A percentile compares a stretch with the other conserved stretches of the same genome.
Evolutionary conservation across 1,140 invertebrate genomes (phyloP).

Genomic region (Hestina assimilis): DNA sequence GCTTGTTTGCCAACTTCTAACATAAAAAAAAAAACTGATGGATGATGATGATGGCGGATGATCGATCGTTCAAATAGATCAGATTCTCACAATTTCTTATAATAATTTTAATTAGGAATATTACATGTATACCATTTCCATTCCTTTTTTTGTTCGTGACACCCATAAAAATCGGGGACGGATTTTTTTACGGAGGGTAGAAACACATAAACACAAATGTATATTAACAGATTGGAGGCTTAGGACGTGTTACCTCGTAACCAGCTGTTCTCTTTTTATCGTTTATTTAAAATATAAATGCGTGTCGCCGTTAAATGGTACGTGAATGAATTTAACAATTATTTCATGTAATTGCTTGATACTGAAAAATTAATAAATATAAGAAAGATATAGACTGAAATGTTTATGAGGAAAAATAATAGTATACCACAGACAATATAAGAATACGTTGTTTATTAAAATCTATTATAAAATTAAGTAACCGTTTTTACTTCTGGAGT

Average conservation of each 20-base stretch:
- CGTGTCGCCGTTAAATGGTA: constrained; percentile 6
- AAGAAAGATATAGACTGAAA: neutral
- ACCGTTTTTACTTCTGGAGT: no score
- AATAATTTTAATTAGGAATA: no score
- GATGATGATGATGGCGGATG: no score
- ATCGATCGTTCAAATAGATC: no score
- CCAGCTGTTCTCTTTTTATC: constrained; percentile 8
- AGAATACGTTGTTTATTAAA: no score
- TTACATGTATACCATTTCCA: neutral
- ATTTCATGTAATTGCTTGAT: no score
- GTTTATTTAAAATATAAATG: neutral
- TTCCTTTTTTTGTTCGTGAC: neutral
- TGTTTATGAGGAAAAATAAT: neutral
- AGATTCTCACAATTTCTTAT: no score
- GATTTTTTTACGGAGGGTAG: constrained; percentile 24
- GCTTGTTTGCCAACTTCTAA: no score
- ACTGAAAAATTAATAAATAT: no score
- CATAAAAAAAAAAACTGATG: no score
- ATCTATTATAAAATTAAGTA: no score
- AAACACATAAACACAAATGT: constrained; percentile 28
- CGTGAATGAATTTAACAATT: no score
- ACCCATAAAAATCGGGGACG: constrained; percentile 20
- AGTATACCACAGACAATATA: neutral
- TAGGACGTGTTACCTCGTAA: constrained; percentile 19
- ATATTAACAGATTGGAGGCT: constrained; percentile 26